Base-by-base conservation (phyloP, 2,888 invertebrate genomes). In the Hydrotaea cyrtoneurina region DNA sequence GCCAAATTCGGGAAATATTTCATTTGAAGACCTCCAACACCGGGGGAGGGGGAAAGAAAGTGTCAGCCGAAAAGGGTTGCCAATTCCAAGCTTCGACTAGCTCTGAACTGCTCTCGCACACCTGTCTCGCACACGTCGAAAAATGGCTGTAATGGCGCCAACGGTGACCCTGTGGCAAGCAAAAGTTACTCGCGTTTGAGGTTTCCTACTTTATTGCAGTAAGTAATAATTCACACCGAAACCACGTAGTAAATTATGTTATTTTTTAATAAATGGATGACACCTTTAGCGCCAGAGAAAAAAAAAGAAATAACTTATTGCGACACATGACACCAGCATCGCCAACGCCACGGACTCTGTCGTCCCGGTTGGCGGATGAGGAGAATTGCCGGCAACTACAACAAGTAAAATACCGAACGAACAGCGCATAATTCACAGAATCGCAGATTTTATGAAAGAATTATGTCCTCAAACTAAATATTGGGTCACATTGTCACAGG, bases 171-270 rank as follows among this genome's bases (percentile, higher is more conserved):
- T 55, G 10, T 19, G 17, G 19, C 17, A 1, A 3, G 21, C 19
- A 39, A 15, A 21, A 17, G 66, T 26, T 66, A 0, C 8, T 66
- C 43, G 19, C 11, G 39, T 13, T 66, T 39, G 66, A 26, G 66
- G 21, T 69, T 21, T 46, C 19, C 69, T 21, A 23, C 69, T 69
- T 11, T 23, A 46, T n/a, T 69, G 21, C 69, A 69, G 69, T 69
- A 23, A 69, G 73, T 8, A 77, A 85, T 85, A 85, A 82, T 82
- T 85, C 81, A 85, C 75, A 69, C 66, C 57, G 19, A 69, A 81
- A 77, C 84, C 81, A 79, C 79, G 55, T 39, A 77, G 73, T 85
- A 82, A 82, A 71, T 82, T 82, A 78, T 76, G 66, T 57, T 74
- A 26, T 69, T 69, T 85, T 81, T 77, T 76, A 78, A 71, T 76